Evolutionary conservation across 2,888 invertebrate species (phyloP).

Genomic region (Spisula solida): DNA sequence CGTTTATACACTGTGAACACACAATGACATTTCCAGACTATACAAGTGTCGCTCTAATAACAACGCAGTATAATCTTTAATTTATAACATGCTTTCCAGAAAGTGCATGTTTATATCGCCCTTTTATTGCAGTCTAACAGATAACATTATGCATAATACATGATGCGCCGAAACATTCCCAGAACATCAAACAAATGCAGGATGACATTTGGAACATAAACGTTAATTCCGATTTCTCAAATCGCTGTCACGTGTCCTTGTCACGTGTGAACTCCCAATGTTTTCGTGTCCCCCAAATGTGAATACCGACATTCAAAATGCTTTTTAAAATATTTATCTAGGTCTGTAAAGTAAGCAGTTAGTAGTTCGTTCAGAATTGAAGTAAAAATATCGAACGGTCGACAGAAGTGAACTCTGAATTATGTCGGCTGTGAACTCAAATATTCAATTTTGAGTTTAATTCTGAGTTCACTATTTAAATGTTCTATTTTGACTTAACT

Average conservation of each 20-base stretch:
- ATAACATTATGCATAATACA: not conserved
- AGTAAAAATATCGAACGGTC: too few species aligned
- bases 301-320: too few species aligned
- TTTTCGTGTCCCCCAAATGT: not conserved
- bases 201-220: not conserved
- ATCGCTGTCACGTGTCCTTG: not conserved
- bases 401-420: too few species aligned
- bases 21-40: too few species aligned
- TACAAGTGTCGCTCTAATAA: not conserved
- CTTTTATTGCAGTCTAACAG: slow-evolving; percentile 1
- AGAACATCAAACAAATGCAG: not conserved
- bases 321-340: too few species aligned
- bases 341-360: too few species aligned
- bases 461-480: too few species aligned
- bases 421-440: too few species aligned
- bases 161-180: not conserved
- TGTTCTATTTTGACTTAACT: too few species aligned
- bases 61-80: not conserved
- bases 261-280: not conserved
- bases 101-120: not conserved
- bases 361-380: too few species aligned
- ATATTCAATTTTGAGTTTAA: too few species aligned
- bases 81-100: not conserved
- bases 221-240: not conserved
- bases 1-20: too few species aligned